Base-by-base conservation (phyloP, 2,888 invertebrate genomes). In the Anagyrus pseudococci region DNA sequence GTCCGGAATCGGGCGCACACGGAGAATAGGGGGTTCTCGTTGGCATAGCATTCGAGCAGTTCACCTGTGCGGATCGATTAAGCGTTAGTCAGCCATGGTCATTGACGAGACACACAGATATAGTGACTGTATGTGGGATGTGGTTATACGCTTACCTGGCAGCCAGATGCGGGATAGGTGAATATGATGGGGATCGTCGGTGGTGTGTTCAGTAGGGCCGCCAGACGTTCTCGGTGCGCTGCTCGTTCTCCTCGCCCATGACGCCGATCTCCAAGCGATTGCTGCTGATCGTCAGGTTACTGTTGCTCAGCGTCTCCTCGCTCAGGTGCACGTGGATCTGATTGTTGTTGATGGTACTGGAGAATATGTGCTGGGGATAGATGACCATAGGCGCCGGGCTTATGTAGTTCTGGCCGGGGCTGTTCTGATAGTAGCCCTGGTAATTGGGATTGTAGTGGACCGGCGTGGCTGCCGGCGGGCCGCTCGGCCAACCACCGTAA, bases 301-400 rank as follows among this genome's bases (percentile, higher is more conserved):
- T 85, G 19, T 79, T 78, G 8, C 80, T 78, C 26, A 80, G 76
- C 56, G 78, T 76, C 43, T 80, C 80, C 43, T 80, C 80, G 70
- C 75, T 79, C 6, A 80, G 69, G 73, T 93, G 93, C 22, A 93
- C 85, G 76, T 93, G 93, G 66, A 93, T 92, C 83, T 93, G 92
- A 79, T 92, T 93, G 80, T 93, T 92, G 77, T 93, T 93, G 57
- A 93, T 92, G 23, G 92, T 92, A 44, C 92, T 92, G 15, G 66
- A 58, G 79, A 92, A 91, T 0, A 92, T 83, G n/a, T n/a, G n/a
- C 73, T 91, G 91, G 0, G 92, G 92, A 73, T 87, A 88, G 0
- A 92, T 85, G 20, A 93, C 88, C 87, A 92, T 89, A 2, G 89
- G 85, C 1, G 86, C 82, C 0, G 88, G 75, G 67, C 86, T 86